Base-by-base conservation (phyloP, 2,888 invertebrate species). In the Hermodice carunculata region DNA sequence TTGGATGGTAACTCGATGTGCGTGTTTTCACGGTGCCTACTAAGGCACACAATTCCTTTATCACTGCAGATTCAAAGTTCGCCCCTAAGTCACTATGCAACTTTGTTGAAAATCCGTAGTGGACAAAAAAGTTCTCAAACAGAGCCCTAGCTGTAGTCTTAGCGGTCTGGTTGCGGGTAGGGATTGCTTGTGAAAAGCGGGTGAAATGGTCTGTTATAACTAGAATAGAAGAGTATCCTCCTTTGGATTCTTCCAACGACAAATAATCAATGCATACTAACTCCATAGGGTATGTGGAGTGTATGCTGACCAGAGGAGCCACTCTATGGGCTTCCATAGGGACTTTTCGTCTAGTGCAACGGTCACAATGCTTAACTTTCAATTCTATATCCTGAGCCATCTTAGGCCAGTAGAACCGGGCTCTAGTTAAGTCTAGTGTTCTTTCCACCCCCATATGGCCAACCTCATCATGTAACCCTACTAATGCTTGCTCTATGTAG, bases 131-230 rank as follows among this genome's bases (percentile, higher is more conserved):
- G n/a, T 67, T 40, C 14, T 70, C 61, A 31, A 46, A 52, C n/a
- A 71, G 44, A n/a, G 48, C 63, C 46, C 61, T 66, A 32, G 73
- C 71, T 37, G 66, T 63, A 17, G 65, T 66, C 2, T 37, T 31
- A 1, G 70, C 69, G 8, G 56, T 52, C 48, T 70, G 66, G 19
- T 72, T 66, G 19, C 53, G 32, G 17, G 61, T 64, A 4, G 70
- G 64, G 11, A 68, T 43, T 2, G 68, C 66, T 14, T 60, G 26
- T 2, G 66, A 54, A 52, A 64, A 71, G n/a, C 60, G 46, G 8
- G 66, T 71, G 34, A 68, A 71, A 32, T 59, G 59, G 32, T 73
- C 67, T 0, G 69, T 73, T 11, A 71, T 61, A 5, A 73, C 65
- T 24, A 73, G 34, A 19, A 69, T 54, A 48, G 69, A 37, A 29